Evolutionary conservation across 2,113 vertebrate genomes (phyloP).

Genomic region (Colaptes auratus): DNA sequence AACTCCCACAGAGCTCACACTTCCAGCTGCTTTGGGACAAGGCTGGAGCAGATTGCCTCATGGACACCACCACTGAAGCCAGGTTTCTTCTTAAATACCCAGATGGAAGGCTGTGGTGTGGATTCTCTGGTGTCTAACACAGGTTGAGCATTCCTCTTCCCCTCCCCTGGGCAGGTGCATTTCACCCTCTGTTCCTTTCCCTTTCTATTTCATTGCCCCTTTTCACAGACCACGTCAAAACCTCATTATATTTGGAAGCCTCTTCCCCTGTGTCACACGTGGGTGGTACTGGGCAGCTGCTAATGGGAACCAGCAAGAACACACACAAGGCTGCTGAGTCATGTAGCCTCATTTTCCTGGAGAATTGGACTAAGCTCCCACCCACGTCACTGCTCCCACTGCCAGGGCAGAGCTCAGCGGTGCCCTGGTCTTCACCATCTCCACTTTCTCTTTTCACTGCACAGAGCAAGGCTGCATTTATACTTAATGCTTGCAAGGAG

Average conservation of each 20-base stretch:
- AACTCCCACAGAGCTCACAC: background rate
- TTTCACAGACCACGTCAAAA: background rate
- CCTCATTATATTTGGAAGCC: background rate
- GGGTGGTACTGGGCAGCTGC: slow-evolving; percentile 28
- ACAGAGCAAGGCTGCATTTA: background rate
- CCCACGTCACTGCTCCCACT: background rate
- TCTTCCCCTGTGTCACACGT: background rate
- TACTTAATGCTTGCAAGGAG: background rate
- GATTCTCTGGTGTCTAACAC: background rate
- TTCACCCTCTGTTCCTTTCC: background rate
- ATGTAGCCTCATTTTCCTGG: background rate
- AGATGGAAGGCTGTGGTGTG: background rate
- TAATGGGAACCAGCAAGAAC: background rate
- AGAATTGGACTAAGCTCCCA: background rate
- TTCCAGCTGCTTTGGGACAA: background rate
- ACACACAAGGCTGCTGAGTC: background rate
- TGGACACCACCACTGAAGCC: background rate
- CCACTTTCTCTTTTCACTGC: background rate
- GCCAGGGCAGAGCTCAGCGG: background rate
- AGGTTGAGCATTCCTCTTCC: background rate
- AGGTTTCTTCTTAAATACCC: background rate
- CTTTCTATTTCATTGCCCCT: background rate
- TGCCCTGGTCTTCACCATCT: background rate
- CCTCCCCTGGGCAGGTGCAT: background rate
- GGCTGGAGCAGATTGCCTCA: accelerated